Evolutionary conservation across 2,888 invertebrate species (phyloP).

Genomic region (Timema podura): DNA sequence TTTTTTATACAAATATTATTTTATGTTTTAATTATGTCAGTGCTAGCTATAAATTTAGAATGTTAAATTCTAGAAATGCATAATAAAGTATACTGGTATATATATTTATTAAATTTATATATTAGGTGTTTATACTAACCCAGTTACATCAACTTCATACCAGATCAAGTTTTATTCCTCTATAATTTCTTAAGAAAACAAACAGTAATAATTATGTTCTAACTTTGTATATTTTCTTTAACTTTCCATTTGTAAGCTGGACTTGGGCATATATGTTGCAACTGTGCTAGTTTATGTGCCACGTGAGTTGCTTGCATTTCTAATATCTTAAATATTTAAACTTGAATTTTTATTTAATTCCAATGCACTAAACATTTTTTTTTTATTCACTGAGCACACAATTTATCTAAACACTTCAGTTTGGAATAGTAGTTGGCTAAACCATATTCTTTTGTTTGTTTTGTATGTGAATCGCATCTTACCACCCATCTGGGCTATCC

Average conservation of each 20-base stretch:
- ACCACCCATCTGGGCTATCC: no score
- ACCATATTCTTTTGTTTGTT: no score
- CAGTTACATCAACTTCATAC: conserved; percentile 8
- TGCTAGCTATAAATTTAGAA: no score
- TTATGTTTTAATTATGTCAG: no score
- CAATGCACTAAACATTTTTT: no score
- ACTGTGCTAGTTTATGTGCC: conserved; percentile 43
- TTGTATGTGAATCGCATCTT: no score
- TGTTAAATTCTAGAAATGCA: neutral
- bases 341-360: neutral
- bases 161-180: conserved; percentile 20
- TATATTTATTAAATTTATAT: neutral
- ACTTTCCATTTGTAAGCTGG: conserved; percentile 39
- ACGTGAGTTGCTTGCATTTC: conserved; percentile 40
- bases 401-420: no score
- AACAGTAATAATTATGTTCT: conserved; percentile 18
- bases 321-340: neutral
- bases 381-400: no score
- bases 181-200: conserved; percentile 3
- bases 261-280: conserved; percentile 44
- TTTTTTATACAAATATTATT: no score
- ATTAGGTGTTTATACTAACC: neutral
- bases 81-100: neutral
- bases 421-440: no score
- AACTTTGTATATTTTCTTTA: conserved; percentile 22